Conservation (phyloP, 2,888 invertebrate genomes). For the Digitonthophagus gazella region DNA sequence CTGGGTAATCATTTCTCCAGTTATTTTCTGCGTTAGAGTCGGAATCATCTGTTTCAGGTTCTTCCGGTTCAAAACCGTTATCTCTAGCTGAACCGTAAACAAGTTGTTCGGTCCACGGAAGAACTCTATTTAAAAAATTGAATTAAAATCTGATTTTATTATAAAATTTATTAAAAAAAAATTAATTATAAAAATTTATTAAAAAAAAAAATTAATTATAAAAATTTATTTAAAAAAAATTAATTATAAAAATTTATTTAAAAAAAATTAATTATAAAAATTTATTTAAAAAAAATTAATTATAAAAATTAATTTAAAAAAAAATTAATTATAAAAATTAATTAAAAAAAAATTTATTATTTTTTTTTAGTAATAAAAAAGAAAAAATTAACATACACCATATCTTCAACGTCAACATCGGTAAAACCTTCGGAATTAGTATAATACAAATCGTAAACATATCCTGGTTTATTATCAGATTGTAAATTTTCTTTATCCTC, state of each 20-base stretch:
- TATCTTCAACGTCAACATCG: constrained; percentile 49
- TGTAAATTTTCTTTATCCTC: constrained; percentile 37
- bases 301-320: not conserved
- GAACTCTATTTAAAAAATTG: constrained; percentile 46
- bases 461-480: constrained; percentile 40
- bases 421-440: constrained; percentile 54
- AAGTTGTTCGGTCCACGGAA: constrained; percentile 49
- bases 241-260: no score
- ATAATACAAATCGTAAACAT: constrained; percentile 66
- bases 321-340: constrained; percentile 20
- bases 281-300: constrained; percentile 19
- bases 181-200: constrained; percentile 13
- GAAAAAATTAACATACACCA: constrained; percentile 44
- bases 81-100: constrained; percentile 39
- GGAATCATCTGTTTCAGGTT: constrained; percentile 53
- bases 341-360: not conserved
- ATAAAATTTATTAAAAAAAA: constrained; percentile 8
- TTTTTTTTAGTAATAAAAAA: constrained; percentile 21
- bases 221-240: no score
- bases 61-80: constrained; percentile 40
- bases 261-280: no score
- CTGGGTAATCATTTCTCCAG: constrained; percentile 77
- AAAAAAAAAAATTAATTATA: constrained; percentile 23
- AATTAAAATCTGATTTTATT: constrained; percentile 3
- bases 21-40: constrained; percentile 80